Evolutionary conservation across 2,113 vertebrate genomes (phyloP), one percentile per base, ranked within the genome.

Genomic region (Pedetes capensis): DNA sequence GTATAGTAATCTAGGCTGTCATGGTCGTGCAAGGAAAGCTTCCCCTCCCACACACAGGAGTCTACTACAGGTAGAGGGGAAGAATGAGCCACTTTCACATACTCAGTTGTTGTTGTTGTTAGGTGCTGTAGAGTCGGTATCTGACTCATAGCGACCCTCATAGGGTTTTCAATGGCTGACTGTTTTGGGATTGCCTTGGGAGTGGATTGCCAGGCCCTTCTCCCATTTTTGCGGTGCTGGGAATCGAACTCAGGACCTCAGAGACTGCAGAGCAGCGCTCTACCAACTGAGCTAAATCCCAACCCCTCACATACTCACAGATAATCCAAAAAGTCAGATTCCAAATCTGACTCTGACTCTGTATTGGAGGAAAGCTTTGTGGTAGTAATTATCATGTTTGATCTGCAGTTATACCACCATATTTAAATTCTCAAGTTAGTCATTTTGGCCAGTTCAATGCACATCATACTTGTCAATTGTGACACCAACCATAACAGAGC

Each of bases 311-410:
- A 53, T 27, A 44, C 64, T 79, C 57, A 74, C 2, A 20, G 7
- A 68, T 74, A 51, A 71, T 34, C 49, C 69, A 42, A 87, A 94
- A 49, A 93, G 61, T 79, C 79, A 16, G 18, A 82, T 14, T 79
- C 49, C 84, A 89, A 23, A 64, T 1, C 63, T 84, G 80, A 89
- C 71, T 47, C 18, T 22, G 39, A 51, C 23, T 76, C 53, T 68
- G 64, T 72, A 27, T 0, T 93, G 64, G 53, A 96, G n/a, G 74
- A 87, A 87, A 92, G 42, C 49, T 87, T 72, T 81, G 42, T 76
- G 75, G 47, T 80, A 72, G 66, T 78, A 92, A 94, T 84, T 68
- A 74, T 32, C 79, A 92, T 89, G 57, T 91, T 96, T 93, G 71
- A 39, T 93, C n/a, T 91, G 25, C 47, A 85, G 32, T 91, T 83